Conservation (phyloP, 2,888 invertebrate genomes). For the Pherbina coryleti region DNA sequence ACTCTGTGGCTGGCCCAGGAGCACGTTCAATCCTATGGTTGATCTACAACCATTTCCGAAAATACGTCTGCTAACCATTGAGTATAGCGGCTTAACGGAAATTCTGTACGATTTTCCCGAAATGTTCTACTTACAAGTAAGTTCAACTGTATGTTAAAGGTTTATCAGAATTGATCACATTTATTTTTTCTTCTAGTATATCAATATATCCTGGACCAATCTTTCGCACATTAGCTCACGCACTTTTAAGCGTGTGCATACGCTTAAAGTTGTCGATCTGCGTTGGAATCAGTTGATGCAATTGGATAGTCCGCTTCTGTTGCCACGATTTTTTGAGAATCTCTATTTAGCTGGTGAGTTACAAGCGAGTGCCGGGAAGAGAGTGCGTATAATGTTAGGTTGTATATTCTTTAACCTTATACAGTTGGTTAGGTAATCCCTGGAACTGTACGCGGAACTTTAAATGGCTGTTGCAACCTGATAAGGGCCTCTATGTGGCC, state of each 20-base stretch:
- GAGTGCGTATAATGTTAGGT: not conserved
- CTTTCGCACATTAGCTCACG: constrained; percentile 60
- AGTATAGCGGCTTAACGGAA: constrained; percentile 62
- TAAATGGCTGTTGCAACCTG: constrained; percentile 64
- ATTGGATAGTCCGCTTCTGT: constrained; percentile 61
- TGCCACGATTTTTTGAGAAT: constrained; percentile 60
- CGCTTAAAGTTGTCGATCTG: constrained; percentile 63
- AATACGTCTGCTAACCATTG: constrained; percentile 62
- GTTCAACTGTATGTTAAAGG: too few species aligned
- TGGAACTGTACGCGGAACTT: constrained; percentile 69
- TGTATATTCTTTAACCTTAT: constrained; percentile 39
- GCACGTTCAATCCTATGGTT: constrained; percentile 59
- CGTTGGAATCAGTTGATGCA: constrained; percentile 67
- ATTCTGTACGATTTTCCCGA: constrained; percentile 65
- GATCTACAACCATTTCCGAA: constrained; percentile 62
- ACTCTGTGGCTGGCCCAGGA: constrained; percentile 64
- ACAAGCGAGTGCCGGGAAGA: not conserved
- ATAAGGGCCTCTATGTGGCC: constrained; percentile 59
- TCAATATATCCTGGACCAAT: constrained; percentile 69
- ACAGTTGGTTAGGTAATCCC: constrained; percentile 60
- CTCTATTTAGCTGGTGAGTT: constrained; percentile 63
- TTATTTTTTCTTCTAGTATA: constrained; percentile 55
- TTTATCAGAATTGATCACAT: too few species aligned
- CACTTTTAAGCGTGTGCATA: constrained; percentile 62
- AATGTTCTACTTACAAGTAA: constrained; percentile 61